phyloP scores from a whole-genome alignment of 2,888 invertebrate species.

The Phyto melanocephala region DNA sequence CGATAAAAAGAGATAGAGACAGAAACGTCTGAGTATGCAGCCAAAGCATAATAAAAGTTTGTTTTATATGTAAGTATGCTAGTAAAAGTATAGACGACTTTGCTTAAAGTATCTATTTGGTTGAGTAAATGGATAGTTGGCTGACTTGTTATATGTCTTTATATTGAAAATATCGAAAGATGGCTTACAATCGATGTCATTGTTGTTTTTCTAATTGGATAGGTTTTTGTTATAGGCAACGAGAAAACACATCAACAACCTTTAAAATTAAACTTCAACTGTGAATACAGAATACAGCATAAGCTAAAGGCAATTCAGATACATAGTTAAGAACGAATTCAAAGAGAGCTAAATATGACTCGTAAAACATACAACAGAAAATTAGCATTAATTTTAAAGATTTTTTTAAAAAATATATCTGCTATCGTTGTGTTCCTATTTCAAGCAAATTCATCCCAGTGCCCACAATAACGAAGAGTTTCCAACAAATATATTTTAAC shows the following conservation, averaged over 20 bases:
- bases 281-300: not conserved
- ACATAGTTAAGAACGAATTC: no score
- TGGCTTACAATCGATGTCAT: constrained; percentile 58
- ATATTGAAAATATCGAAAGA: constrained; percentile 31
- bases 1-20: not conserved
- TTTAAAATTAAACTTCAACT: constrained; percentile 43
- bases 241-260: constrained; percentile 39
- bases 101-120: not conserved
- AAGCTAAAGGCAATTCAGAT: no score
- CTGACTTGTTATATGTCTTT: not conserved
- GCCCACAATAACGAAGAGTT: no score
- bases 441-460: no score
- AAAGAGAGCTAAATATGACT: no score
- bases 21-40: not conserved
- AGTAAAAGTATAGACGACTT: no score
- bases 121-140: not conserved
- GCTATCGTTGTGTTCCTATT: no score
- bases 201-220: constrained; percentile 63
- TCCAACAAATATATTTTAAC: no score
- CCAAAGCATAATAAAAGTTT: not conserved
- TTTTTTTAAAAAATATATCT: no score
- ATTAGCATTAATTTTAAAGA: no score
- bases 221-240: constrained; percentile 48
- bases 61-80: not conserved
- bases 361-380: no score